Conservation (phyloP, 2,888 invertebrate species). For the Onthophagus sagittarius region DNA sequence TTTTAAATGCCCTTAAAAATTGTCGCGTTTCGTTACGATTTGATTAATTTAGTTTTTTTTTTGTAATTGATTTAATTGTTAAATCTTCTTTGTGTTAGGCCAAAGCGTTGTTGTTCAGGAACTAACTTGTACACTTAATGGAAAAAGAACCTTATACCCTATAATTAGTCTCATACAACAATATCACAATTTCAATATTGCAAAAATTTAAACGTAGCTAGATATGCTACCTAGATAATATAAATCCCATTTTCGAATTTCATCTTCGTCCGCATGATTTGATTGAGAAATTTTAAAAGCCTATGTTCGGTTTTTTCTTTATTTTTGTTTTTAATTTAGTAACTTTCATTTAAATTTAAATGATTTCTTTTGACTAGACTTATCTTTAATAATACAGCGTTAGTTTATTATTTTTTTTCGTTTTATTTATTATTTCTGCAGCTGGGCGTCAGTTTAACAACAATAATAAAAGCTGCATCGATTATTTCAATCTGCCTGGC, state of each 20-base stretch:
- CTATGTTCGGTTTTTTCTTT: not conserved
- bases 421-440: not conserved
- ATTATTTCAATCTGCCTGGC: slow-evolving; percentile 30
- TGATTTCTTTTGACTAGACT: slow-evolving; percentile 17
- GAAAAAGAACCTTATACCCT: slow-evolving; percentile 44
- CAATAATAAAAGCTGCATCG: slow-evolving; percentile 24
- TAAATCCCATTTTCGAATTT: slow-evolving; percentile 15
- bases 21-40: not conserved
- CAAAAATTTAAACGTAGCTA: slow-evolving; percentile 46
- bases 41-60: not conserved
- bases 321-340: not conserved
- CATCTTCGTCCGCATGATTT: not conserved
- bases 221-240: slow-evolving; percentile 48
- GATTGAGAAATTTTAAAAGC: slow-evolving; percentile 9
- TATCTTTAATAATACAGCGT: slow-evolving; percentile 16
- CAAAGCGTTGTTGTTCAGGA: slow-evolving; percentile 38
- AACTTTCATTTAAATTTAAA: not conserved
- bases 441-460: slow-evolving; percentile 27
- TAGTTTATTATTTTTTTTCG: not conserved
- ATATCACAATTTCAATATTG: slow-evolving; percentile 52
- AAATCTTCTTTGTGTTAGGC: not conserved
- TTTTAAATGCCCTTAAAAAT: not conserved
- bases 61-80: not conserved
- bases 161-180: slow-evolving; percentile 50
- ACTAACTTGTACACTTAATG: slow-evolving; percentile 45